Evolutionary conservation across 1,140 invertebrate species (phyloP), one percentile per base, ranked within the genome.

Genomic region (Drosophila parvula): DNA sequence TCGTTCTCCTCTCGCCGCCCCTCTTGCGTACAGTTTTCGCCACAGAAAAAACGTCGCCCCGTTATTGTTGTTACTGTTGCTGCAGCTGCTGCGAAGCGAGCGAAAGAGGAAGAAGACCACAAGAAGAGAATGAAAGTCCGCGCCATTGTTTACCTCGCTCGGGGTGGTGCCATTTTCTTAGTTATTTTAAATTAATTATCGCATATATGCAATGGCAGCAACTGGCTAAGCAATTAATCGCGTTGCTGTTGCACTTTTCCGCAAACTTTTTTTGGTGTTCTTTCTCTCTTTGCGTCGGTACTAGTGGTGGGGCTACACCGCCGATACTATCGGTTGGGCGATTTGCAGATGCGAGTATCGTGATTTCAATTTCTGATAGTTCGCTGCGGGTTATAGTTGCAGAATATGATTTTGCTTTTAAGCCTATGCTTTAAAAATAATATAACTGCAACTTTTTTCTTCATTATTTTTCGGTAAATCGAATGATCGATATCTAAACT

Each of bases 1-100:
- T 28, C 44, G 28, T 63, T 64, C 32, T 58, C 56, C 50, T 67
- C 60, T 62, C 36, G 56, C 45, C 50, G 43, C 51, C 56, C 57
- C 47, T 65, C 64, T 58, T 71, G 80, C 79, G 83, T 86, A 86
- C 83, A 86, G 83, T 86, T 86, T 88, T 88, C 63, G 75, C 83
- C 82, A 70, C 83, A 69, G 74, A 70, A 86, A 88, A 86, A 88
- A 88, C 69, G 78, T 88, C 81, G 79, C 63, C 57, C 41, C 61
- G 61, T 34, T 45, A 55, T 56, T 58, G 63, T 63, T 78, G 64
- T 62, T 81, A 67, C 69, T 79, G 76, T 58, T 77, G 78, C 78
- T 79, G 74, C 59, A 79, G 78, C 62, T 84, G 73, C 64, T 68
- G 65, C 79, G 83, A 85, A 81, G 68, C 59, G 48, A 65, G 53